These are phyloP conservation scores for Chionoecetes opilio DNA, from an alignment of 1,140 invertebrate genomes.

Conservation along the genomic window DNA sequence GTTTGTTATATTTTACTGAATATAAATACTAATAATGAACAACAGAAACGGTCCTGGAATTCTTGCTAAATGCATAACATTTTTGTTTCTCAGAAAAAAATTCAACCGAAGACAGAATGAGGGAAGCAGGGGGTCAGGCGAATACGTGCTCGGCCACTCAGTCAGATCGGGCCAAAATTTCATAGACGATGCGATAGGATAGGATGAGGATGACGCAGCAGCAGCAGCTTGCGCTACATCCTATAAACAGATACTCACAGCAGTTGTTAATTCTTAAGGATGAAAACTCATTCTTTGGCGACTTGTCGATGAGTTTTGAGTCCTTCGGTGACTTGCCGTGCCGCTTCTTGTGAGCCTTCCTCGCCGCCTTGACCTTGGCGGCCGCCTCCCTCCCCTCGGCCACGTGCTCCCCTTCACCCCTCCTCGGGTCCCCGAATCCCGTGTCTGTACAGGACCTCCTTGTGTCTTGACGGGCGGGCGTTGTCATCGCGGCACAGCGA, in stretches of 20 bases:
- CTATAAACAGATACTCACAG: neutral
- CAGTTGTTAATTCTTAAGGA: neutral
- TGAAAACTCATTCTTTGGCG: no score
- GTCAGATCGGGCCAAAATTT: neutral
- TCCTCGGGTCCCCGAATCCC: neutral
- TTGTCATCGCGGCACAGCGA: neutral
- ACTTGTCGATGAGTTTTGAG: no score
- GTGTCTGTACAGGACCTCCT: neutral
- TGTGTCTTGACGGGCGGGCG: neutral
- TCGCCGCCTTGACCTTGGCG: neutral
- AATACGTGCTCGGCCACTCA: no score
- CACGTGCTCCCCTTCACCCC: neutral
- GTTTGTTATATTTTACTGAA: no score
- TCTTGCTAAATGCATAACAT: no score
- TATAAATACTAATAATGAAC: no score
- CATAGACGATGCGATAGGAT: neutral
- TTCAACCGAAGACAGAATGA: no score
- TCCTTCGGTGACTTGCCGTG: neutral
- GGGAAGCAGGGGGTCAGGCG: no score
- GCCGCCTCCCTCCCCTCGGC: neutral
- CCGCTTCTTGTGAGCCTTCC: neutral
- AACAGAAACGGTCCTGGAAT: no score
- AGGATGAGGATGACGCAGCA: neutral
- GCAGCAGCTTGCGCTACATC: neutral
- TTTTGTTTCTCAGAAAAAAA: no score